These are phyloP conservation scores for Brachypteracias leptosomus DNA, from an alignment of 2,113 vertebrate species.

Conservation along the genomic window DNA sequence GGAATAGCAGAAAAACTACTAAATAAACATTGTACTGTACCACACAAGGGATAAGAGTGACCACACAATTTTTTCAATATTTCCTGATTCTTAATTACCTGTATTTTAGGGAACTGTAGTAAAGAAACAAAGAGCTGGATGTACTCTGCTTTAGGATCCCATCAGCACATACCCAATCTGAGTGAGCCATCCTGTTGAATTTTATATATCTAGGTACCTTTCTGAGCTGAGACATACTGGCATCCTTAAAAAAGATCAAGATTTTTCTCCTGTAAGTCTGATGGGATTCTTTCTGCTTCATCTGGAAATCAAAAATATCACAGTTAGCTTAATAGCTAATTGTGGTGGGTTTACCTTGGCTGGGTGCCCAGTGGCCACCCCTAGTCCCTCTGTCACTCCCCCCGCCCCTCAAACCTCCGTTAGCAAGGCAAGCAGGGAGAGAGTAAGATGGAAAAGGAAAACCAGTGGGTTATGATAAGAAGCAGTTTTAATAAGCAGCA, in stretches of 20 bases:
- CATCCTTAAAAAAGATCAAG: not conserved
- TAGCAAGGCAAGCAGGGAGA: no score
- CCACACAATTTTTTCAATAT: not conserved
- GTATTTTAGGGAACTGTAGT: not conserved
- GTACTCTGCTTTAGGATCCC: not conserved
- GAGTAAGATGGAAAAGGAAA: no score
- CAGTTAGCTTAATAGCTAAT: not conserved
- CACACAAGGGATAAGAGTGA: not conserved
- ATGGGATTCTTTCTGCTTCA: not conserved
- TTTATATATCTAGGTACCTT: not conserved
- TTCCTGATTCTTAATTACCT: not conserved
- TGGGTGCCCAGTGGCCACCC: no score
- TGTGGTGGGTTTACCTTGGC: no score
- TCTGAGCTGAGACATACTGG: not conserved
- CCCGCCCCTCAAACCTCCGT: no score
- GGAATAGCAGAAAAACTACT: not conserved
- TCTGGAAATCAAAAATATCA: not conserved
- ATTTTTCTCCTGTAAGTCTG: not conserved
- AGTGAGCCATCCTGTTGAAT: not conserved
- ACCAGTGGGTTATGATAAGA: no score
- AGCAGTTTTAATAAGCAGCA: no score
- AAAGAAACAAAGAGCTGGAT: not conserved
- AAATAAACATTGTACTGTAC: not conserved
- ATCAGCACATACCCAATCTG: accelerated
- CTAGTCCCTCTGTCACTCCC: no score